phyloP scores from a whole-genome alignment of 2,888 invertebrate species.

The Dysmachus trigonus region DNA sequence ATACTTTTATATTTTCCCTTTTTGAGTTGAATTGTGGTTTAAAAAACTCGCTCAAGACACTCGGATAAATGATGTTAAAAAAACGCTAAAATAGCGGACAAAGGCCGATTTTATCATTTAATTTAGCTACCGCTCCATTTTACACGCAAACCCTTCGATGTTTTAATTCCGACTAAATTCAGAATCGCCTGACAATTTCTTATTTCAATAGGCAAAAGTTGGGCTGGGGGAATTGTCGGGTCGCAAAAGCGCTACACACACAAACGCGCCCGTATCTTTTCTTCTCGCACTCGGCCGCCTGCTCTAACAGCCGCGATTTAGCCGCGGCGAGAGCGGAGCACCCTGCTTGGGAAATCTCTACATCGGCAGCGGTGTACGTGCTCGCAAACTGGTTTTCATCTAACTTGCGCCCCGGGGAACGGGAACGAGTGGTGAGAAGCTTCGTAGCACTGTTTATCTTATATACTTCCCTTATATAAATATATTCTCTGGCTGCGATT shows the following conservation, averaged over 20 bases:
- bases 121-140: conserved; percentile 64
- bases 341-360: not conserved
- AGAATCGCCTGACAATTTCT: conserved; percentile 30
- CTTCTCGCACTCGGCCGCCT: not conserved
- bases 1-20: not conserved
- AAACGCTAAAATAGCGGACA: conserved; percentile 69
- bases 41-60: conserved; percentile 52
- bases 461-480: not conserved
- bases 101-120: conserved; percentile 63
- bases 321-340: not conserved
- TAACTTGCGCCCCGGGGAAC: not conserved
- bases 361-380: not conserved
- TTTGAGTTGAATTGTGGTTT: conserved; percentile 20
- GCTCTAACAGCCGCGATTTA: not conserved
- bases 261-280: not conserved
- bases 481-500: no score
- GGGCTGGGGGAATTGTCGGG: not conserved
- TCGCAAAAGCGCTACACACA: not conserved
- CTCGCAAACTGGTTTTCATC: not conserved
- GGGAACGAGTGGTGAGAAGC: not conserved
- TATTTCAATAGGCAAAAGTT: conserved; percentile 1
- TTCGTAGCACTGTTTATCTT: not conserved
- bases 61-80: conserved; percentile 66
- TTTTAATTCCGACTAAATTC: conserved; percentile 61
- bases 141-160: conserved; percentile 60